Evolutionary conservation across 92 coral and sea anemone species (phyloP).

Genomic region (Parazoanthus swiftii): DNA sequence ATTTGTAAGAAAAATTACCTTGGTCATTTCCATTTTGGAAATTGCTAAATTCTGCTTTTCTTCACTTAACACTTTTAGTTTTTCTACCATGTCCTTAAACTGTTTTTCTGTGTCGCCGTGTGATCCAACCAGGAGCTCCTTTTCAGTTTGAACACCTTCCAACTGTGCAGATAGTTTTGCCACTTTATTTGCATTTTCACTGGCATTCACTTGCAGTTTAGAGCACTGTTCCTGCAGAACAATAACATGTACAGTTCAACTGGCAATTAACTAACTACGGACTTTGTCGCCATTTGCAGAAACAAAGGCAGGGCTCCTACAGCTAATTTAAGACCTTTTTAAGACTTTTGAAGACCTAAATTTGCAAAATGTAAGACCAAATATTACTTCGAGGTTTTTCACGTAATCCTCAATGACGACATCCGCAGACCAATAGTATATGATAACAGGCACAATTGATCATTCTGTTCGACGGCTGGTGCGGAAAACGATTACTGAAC

Average conservation of each 20-base stretch:
- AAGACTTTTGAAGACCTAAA: too few species aligned
- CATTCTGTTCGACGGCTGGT: too few species aligned
- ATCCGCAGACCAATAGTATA: too few species aligned
- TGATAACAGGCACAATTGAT: too few species aligned
- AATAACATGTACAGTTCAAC: not conserved
- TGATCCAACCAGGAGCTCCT: slow-evolving; percentile 55
- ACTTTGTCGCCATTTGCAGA: too few species aligned
- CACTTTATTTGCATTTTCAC: slow-evolving; percentile 58
- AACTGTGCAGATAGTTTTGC: slow-evolving; percentile 57
- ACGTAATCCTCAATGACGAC: too few species aligned
- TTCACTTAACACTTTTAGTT: slow-evolving; percentile 50
- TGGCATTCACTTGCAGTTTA: slow-evolving; percentile 59
- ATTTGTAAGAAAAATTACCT: slow-evolving; percentile 43
- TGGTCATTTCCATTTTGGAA: slow-evolving; percentile 40
- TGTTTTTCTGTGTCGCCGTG: slow-evolving; percentile 72
- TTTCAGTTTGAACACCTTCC: slow-evolving; percentile 66
- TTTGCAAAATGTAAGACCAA: too few species aligned
- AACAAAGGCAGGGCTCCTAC: too few species aligned
- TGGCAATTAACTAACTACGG: not conserved
- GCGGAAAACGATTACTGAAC: too few species aligned
- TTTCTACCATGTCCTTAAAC: slow-evolving; percentile 56
- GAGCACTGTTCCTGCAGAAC: slow-evolving; percentile 45
- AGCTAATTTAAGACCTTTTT: too few species aligned
- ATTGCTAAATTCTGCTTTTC: slow-evolving; percentile 60
- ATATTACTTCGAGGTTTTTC: too few species aligned